A percentile compares a stretch with the other conserved stretches of the same genome.
Conservation (phyloP, 2,797 vertebrate genomes). For the Pelodytes ibericus region DNA sequence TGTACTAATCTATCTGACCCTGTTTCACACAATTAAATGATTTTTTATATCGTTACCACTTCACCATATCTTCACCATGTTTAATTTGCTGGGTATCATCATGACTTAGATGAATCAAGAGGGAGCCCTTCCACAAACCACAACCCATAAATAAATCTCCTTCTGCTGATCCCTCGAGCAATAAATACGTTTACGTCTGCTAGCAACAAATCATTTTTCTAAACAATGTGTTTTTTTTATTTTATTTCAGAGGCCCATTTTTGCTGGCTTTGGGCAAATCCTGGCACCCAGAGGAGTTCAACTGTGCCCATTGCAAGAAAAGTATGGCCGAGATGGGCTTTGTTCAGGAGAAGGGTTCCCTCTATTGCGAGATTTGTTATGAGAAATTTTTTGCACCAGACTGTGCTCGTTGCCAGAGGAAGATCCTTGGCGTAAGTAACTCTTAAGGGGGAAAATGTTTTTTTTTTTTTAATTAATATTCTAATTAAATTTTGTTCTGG, state of each 20-base stretch:
- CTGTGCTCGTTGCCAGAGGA: conserved; percentile 86
- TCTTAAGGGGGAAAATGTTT: no score
- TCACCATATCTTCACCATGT: no score
- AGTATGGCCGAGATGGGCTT: conserved; percentile 90
- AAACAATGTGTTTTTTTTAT: conserved; percentile 13
- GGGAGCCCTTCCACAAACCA: no score
- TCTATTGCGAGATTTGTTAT: conserved; percentile 91
- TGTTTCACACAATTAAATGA: no score
- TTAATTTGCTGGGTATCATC: no score
- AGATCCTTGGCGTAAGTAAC: conserved; percentile 91
- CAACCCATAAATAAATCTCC: no score
- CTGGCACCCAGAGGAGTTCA: conserved; percentile 97
- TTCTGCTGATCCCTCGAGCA: no score
- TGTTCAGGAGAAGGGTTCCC: conserved; percentile 89
- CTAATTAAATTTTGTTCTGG: background rate
- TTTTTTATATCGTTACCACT: no score
- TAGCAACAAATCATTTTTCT: background rate
- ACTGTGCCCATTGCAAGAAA: conserved; percentile 87
- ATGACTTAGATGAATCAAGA: no score
- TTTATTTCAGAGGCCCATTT: conserved; percentile 87
- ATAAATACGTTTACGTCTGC: no score
- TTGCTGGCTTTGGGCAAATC: conserved; percentile 95
- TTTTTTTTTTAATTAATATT: background rate
- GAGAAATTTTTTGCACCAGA: conserved; percentile 93
- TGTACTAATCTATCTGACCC: no score